Conservation (phyloP, 1,140 invertebrate species). For the Acromyrmex echinatior region DNA sequence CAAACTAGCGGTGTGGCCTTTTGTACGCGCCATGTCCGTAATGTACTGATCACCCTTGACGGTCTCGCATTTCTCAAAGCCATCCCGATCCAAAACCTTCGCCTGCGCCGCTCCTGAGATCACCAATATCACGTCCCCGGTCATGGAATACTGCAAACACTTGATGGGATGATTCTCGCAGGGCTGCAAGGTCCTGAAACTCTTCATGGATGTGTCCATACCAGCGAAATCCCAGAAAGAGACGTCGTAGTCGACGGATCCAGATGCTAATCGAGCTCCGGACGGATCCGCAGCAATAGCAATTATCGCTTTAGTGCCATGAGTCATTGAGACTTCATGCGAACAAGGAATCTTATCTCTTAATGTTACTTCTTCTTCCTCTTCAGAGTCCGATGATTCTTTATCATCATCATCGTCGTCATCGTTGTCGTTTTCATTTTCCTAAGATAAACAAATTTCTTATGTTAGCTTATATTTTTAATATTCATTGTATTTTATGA, state of each 20-base stretch:
- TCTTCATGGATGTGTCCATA: conserved; percentile 96
- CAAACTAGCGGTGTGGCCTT: conserved; percentile 96
- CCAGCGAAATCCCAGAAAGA: conserved; percentile 99
- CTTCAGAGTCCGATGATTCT: conserved; percentile 82
- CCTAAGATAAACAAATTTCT: neutral
- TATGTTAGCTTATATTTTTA: too few species aligned
- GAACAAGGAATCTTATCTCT: conserved; percentile 92
- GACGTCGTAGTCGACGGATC: conserved; percentile 98
- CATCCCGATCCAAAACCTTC: conserved; percentile 98
- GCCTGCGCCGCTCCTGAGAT: conserved; percentile 97
- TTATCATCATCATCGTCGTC: conserved; percentile 61
- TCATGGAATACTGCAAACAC: conserved; percentile 94
- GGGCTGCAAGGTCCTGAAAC: conserved; percentile 96
- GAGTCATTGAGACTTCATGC: conserved; percentile 94
- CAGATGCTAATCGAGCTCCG: conserved; percentile 96
- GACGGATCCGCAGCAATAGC: conserved; percentile 96
- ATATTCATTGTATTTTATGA: too few species aligned
- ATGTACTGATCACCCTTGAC: conserved; percentile 91
- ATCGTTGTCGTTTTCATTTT: neutral
- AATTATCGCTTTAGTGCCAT: conserved; percentile 95
- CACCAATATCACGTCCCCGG: conserved; percentile 97
- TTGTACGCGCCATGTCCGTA: conserved; percentile 72
- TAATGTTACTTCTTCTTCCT: conserved; percentile 86
- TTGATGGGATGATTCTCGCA: conserved; percentile 98
- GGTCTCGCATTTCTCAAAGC: conserved; percentile 98